Evolutionary conservation across 2,888 invertebrate genomes (phyloP).

Genomic region (Chirona hameri): DNA sequence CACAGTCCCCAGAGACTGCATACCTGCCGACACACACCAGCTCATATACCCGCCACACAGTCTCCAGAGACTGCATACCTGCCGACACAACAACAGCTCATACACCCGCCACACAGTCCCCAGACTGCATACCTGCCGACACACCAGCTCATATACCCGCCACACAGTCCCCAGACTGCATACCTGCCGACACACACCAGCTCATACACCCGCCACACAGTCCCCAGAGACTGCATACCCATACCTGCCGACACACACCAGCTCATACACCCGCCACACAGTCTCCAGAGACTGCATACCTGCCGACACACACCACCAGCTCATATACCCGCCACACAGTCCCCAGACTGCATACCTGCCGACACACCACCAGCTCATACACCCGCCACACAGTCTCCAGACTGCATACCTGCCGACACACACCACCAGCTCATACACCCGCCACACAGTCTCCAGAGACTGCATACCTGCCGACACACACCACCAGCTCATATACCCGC

Average conservation of each 20-base stretch:
- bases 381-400: too few relatives aligned
- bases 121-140: slow-evolving; percentile 67
- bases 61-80: too few relatives aligned
- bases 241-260: slow-evolving; percentile 65
- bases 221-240: slow-evolving; percentile 70
- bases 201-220: slow-evolving; percentile 61
- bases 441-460: slow-evolving; percentile 59
- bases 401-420: too few relatives aligned
- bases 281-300: slow-evolving; percentile 72
- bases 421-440: slow-evolving; percentile 56
- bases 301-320: slow-evolving; percentile 50
- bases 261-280: slow-evolving; percentile 58
- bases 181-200: slow-evolving; percentile 57
- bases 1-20: slow-evolving; percentile 65
- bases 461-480: slow-evolving; percentile 63
- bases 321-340: slow-evolving; percentile 63
- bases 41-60: too few relatives aligned
- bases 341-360: slow-evolving; percentile 66
- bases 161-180: slow-evolving; percentile 65
- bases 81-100: slow-evolving; percentile 44
- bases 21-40: slow-evolving; percentile 57
- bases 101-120: slow-evolving; percentile 62
- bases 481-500: slow-evolving; percentile 60
- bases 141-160: slow-evolving; percentile 60
- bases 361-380: slow-evolving; percentile 45